phyloP scores from a whole-genome alignment of 2,113 vertebrate genomes.

The Zapornia atra region DNA sequence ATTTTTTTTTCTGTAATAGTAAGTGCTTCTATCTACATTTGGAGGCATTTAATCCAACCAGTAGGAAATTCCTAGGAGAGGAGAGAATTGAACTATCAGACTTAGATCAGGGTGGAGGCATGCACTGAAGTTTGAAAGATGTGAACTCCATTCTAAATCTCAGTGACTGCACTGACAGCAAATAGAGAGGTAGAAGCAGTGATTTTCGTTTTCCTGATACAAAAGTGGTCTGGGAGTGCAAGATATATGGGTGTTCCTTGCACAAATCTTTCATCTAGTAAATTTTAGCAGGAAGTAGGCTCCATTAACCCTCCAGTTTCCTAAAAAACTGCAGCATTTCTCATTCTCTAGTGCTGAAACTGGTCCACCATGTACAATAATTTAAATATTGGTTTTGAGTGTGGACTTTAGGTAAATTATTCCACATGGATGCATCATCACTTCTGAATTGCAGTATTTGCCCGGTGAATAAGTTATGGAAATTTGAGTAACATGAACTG shows the following conservation, averaged over 20 bases:
- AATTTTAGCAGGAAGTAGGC: neutral
- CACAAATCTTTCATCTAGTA: neutral
- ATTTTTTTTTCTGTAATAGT: neutral
- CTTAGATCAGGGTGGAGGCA: neutral
- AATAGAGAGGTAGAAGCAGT: neutral
- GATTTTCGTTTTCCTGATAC: neutral
- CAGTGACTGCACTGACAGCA: neutral
- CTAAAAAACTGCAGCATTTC: neutral
- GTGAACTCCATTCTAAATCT: neutral
- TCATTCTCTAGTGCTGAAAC: neutral
- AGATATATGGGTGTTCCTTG: neutral
- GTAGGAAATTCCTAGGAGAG: neutral
- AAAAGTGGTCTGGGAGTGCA: neutral
- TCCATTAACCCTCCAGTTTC: neutral
- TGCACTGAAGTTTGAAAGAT: neutral
- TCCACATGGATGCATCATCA: neutral
- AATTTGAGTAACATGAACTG: neutral
- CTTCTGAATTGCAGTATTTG: neutral
- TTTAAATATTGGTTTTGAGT: neutral
- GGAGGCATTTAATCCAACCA: neutral
- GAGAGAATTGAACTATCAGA: neutral
- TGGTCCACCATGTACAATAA: neutral
- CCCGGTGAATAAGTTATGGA: neutral
- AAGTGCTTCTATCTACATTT: neutral
- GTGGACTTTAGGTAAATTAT: neutral